Conservation (phyloP, 2,888 invertebrate genomes). For the Drosophila neonasuta region DNA sequence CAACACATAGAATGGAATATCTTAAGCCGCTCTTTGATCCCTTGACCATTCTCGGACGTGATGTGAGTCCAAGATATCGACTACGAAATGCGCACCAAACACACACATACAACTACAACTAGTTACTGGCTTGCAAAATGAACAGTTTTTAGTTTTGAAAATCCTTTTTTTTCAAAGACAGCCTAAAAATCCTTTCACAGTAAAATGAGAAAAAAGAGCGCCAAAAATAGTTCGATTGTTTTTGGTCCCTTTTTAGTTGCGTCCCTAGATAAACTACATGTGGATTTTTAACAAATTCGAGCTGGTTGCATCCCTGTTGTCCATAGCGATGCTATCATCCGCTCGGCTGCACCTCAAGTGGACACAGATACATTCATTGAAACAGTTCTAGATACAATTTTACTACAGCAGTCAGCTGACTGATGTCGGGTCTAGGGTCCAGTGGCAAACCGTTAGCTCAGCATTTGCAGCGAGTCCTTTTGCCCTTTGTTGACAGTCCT, state of each 20-base stretch:
- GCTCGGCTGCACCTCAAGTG: slow-evolving; percentile 71
- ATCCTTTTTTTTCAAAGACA: slow-evolving; percentile 64
- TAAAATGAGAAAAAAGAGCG: slow-evolving; percentile 65
- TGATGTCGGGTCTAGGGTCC: slow-evolving; percentile 33
- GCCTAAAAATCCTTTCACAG: slow-evolving; percentile 64
- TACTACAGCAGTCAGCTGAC: slow-evolving; percentile 71
- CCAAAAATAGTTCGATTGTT: slow-evolving; percentile 62
- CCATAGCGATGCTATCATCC: slow-evolving; percentile 58
- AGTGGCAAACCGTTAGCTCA: slow-evolving; percentile 48
- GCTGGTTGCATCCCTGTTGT: slow-evolving; percentile 20
- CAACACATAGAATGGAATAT: slow-evolving; percentile 18
- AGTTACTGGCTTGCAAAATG: slow-evolving; percentile 66
- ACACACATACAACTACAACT: slow-evolving; percentile 12
- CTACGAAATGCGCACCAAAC: slow-evolving; percentile 67
- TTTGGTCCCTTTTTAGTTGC: slow-evolving; percentile 25
- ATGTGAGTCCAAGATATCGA: slow-evolving; percentile 63
- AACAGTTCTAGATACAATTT: slow-evolving; percentile 10
- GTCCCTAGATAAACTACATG: slow-evolving; percentile 59
- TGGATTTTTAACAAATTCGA: slow-evolving; percentile 35
- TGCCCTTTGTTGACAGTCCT: slow-evolving; percentile 63
- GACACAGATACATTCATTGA: slow-evolving; percentile 15
- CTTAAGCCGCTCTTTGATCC: slow-evolving; percentile 61
- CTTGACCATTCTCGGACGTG: slow-evolving; percentile 40
- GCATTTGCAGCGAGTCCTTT: slow-evolving; percentile 36
- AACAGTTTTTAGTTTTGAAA: slow-evolving; percentile 55